Evolutionary conservation across 2,113 vertebrate species (phyloP), one percentile per base, ranked within the genome.

Genomic region (Pseudonaja textilis): DNA sequence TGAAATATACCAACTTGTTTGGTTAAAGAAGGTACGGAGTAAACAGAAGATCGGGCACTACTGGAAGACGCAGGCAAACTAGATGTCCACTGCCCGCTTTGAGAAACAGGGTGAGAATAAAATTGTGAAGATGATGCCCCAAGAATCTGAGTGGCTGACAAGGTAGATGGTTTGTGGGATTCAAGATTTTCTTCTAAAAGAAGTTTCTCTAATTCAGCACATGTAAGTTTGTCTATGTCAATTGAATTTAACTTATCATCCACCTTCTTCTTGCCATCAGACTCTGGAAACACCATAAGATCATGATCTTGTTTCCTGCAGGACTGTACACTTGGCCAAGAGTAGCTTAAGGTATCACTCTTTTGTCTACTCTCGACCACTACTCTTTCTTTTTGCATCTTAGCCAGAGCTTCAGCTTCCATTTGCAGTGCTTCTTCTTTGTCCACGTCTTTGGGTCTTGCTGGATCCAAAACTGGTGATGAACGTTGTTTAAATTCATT

Each of bases 371-470:
- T 93, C 88, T 92, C 96, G 96, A 95, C 92, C 85, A 94, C 90
- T 88, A 54, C 97, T 96, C 98, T 99, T 56, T 98, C 99, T 92
- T 98, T 98, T 95, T 98, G 98, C 94, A 99, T 95, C 97, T 98
- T 99, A 57, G 99, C 99, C 96, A 99, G 97, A 14, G 99, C 99
- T 74, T 99, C 99, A 88, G 98, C 98, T 98, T 99, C 99, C 99
- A 99, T 99, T 90, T 98, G 98, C 93, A 99, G 97, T n/a, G 99
- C 99, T 97, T 99, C 99, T 96, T 99, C 99, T 97, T 99, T 99
- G 96, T 98, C 98, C 97, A 98, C 98, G 95, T 98, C 98, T 97
- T 98, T 99, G 88, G 98, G 94, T 96, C 97, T 97, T 57, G 94
- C 3, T 22, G 96, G 93, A 92, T 96, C 96, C 89, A 96, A 95